Base-by-base conservation (phyloP, 1,140 invertebrate species). In the Aphelenchoides avenae region DNA sequence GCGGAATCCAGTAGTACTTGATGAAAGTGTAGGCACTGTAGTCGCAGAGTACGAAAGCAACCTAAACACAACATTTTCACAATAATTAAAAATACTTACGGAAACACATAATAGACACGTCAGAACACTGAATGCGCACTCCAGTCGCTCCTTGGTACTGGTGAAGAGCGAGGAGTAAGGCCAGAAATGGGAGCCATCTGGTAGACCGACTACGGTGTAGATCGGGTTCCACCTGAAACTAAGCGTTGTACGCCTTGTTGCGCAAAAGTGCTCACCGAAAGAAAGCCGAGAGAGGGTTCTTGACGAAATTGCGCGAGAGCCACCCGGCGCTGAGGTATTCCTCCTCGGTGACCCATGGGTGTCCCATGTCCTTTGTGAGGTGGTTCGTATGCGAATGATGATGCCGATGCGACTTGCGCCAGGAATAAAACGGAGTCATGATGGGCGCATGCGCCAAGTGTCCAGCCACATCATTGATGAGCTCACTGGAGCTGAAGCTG, bases 1-100 rank as follows among this genome's bases (percentile, higher is more conserved):
- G 47, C 5, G 79, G 79, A 24, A 78, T 64, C 15, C 77, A 55
- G 52, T 79, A 80, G 62, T 78, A 79, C 40, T 75, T 71, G 27
- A 78, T 34, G 20, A 77, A 68, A 6, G 47, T 57, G 30, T 62
- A 71, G 20, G 78, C 40, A 46, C 59, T 61, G 11, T 57, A 70
- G 5, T 57, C 57, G 67, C 72, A 78, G 5, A 62, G 48, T 13
- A 46, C 24, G 22, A 78, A 40, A 22, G 63, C 58, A 27, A 67
- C 52, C 34, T 79, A 44, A 4, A 26, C 44, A 26, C 46, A 72
- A 3, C 52, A 57, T 15, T 13, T 13, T 15, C 26, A 4, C 41
- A 33, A 39, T 36, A n/a, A 22, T 15, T 18, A 30, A 44, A 30
- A 15, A 22, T 44, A 44, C 73, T 59, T 46, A 70, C 72, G 31